Evolutionary conservation across 2,888 invertebrate genomes (phyloP).

Genomic region (Cheilosia scutellata): DNA sequence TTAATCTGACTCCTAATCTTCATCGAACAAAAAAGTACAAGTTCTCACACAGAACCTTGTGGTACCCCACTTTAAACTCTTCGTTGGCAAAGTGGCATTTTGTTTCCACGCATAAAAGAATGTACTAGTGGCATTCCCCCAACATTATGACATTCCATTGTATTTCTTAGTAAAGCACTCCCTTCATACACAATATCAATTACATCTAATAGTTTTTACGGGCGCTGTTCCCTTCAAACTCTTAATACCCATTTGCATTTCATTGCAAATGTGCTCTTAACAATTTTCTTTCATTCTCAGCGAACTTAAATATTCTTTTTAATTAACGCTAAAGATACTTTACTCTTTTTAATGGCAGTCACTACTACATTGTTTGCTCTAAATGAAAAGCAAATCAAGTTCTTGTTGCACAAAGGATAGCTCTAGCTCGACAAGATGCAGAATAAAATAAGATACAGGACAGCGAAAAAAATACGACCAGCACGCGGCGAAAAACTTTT

Average conservation of each 20-base stretch:
- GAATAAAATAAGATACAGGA: background rate
- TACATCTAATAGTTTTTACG: background rate
- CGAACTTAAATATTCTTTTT: conserved; percentile 63
- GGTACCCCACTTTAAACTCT: too few relatives aligned
- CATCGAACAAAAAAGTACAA: too few relatives aligned
- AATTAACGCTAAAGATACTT: conserved; percentile 64
- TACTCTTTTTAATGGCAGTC: conserved; percentile 18
- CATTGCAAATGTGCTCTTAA: conserved; percentile 7
- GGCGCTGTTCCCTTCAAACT: conserved; percentile 3
- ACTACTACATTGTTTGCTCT: conserved; percentile 40
- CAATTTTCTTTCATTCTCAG: background rate
- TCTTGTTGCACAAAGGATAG: conserved; percentile 45
- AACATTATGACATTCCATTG: conserved; percentile 2
- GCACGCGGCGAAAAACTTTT: conserved; percentile 64
- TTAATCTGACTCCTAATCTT: too few relatives aligned
- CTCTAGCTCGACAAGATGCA: conserved; percentile 19
- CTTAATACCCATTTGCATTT: conserved; percentile 20
- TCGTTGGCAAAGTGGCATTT: too few relatives aligned
- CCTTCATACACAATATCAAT: background rate
- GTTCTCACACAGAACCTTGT: too few relatives aligned
- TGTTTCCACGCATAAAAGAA: too few relatives aligned
- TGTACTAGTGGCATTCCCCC: too few relatives aligned
- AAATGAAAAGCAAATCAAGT: conserved; percentile 52
- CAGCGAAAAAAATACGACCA: conserved; percentile 17
- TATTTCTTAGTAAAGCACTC: background rate